A percentile compares a stretch with the other conserved stretches of the same genome.
phyloP scores from a whole-genome alignment of 1,140 invertebrate genomes.

The Leptopilina boulardi region DNA sequence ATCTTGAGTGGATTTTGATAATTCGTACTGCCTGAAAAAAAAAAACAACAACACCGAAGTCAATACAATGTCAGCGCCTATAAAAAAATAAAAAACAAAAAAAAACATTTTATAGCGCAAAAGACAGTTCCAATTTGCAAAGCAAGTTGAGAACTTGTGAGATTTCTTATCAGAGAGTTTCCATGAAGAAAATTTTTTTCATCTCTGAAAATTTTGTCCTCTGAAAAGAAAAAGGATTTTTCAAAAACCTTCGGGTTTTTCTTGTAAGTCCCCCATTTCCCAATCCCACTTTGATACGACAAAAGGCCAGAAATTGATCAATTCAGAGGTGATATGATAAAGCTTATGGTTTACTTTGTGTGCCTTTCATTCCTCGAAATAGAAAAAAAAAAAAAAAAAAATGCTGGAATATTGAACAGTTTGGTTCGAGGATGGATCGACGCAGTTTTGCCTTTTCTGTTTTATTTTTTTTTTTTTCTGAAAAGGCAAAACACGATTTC shows the following conservation, averaged over 20 bases:
- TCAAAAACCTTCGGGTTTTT: slow-evolving; percentile 5
- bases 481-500: slow-evolving; percentile 58
- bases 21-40: slow-evolving; percentile 66
- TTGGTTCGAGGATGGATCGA: slow-evolving; percentile 63
- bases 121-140: not conserved
- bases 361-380: slow-evolving; percentile 66
- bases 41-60: slow-evolving; percentile 59
- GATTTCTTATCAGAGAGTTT: not conserved
- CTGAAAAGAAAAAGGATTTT: not conserved
- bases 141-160: slow-evolving; percentile 12
- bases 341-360: slow-evolving; percentile 56
- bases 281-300: slow-evolving; percentile 50
- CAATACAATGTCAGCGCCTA: slow-evolving; percentile 60
- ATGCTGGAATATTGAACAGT: not conserved
- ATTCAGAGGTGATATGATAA: slow-evolving; percentile 59
- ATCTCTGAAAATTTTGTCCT: not conserved
- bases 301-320: slow-evolving; percentile 45
- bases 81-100: no score
- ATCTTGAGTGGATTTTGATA: slow-evolving; percentile 5
- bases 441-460: slow-evolving; percentile 30
- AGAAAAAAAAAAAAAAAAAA: not conserved
- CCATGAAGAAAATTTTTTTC: slow-evolving; percentile 39
- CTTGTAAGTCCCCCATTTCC: slow-evolving; percentile 39
- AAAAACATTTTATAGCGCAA: slow-evolving; percentile 56
- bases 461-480: no score